phyloP scores from a whole-genome alignment of 1,140 invertebrate species.

The Aphelenchoides besseyi region DNA sequence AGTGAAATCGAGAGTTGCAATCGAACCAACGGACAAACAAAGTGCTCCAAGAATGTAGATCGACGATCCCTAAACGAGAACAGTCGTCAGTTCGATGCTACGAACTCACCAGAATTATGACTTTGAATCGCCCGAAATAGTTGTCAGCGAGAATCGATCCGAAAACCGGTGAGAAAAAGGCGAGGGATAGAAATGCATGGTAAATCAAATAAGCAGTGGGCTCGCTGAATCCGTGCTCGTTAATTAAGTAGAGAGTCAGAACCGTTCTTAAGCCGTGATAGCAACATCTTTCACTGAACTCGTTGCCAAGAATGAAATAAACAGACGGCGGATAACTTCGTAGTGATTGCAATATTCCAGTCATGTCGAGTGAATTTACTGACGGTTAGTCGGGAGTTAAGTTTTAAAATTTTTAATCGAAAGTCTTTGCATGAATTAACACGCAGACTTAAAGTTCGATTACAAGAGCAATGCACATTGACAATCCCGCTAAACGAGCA shows the following conservation, averaged over 20 bases:
- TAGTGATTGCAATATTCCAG: too few species aligned
- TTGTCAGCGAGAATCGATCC: slow-evolving; percentile 85
- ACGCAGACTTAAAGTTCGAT: too few species aligned
- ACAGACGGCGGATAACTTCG: too few species aligned
- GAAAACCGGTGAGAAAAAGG: slow-evolving; percentile 81
- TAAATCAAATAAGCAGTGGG: slow-evolving; percentile 74
- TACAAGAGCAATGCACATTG: too few species aligned
- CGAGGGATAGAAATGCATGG: slow-evolving; percentile 77
- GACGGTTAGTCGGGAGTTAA: too few species aligned
- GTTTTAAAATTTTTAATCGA: too few species aligned
- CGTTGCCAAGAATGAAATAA: too few species aligned
- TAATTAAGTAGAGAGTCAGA: slow-evolving; percentile 10
- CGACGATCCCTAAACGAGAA: slow-evolving; percentile 72
- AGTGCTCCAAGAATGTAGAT: slow-evolving; percentile 81
- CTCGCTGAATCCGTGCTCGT: not conserved
- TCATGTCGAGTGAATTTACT: too few species aligned
- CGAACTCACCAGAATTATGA: slow-evolving; percentile 66
- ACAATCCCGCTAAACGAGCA: too few species aligned
- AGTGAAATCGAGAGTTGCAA: slow-evolving; percentile 57
- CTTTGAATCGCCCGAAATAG: slow-evolving; percentile 76
- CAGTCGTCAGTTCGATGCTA: not conserved
- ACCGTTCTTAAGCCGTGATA: not conserved
- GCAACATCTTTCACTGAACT: too few species aligned
- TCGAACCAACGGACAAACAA: slow-evolving; percentile 74
- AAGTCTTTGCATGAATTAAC: too few species aligned